phyloP scores from a whole-genome alignment of 2,888 invertebrate species.

The Seira ritae region DNA sequence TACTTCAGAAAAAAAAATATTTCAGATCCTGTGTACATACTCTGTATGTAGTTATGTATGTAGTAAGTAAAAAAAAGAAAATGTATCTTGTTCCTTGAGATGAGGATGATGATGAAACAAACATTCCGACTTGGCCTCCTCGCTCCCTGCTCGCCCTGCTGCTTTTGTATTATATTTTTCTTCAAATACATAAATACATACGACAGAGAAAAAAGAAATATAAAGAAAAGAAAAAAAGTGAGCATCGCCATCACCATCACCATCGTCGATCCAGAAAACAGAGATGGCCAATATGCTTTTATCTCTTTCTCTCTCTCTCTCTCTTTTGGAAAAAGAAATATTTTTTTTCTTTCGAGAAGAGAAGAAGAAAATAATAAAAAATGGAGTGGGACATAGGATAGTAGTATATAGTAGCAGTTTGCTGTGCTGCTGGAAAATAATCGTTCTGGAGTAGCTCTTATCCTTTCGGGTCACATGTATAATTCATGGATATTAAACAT shows the following conservation, averaged over 20 bases:
- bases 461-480: constrained; percentile 42
- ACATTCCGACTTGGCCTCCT: neutral
- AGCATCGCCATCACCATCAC: neutral
- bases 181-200: too few relatives aligned
- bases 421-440: neutral
- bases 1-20: neutral
- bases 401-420: too few relatives aligned
- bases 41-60: neutral
- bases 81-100: neutral
- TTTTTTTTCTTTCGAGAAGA: neutral
- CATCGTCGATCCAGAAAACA: constrained; percentile 34
- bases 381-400: neutral
- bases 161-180: neutral
- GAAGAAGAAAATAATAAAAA: too few relatives aligned
- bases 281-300: constrained; percentile 46
- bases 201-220: neutral
- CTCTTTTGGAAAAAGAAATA: neutral
- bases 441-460: constrained; percentile 1
- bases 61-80: neutral
- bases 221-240: constrained; percentile 29
- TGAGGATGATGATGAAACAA: neutral
- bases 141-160: neutral
- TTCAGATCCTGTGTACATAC: too few relatives aligned
- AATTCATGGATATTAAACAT: constrained; percentile 46
- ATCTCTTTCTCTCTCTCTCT: too few relatives aligned